phyloP scores from a whole-genome alignment of 1,140 invertebrate species.

The Pissodes strobi region DNA sequence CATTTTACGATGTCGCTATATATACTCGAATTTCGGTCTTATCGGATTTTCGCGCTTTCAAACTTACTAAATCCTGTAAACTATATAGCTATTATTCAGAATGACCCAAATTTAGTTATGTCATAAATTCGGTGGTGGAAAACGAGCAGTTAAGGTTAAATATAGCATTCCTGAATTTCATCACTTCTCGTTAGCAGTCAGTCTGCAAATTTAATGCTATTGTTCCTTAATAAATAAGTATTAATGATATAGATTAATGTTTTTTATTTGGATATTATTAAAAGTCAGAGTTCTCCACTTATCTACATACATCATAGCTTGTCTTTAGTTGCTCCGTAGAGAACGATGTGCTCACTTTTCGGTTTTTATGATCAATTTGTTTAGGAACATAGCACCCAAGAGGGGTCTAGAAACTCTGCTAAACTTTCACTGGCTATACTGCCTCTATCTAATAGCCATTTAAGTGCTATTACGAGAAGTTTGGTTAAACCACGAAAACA shows the following conservation, averaged over 20 bases:
- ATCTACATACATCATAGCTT: too few species aligned
- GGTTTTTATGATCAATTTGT: neutral
- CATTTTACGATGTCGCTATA: slow-evolving; percentile 26
- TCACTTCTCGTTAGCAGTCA: too few species aligned
- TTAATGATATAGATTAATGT: too few species aligned
- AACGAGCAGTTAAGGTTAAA: neutral
- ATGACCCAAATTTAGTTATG: slow-evolving; percentile 5
- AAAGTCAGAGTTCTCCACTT: too few species aligned
- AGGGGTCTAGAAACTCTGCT: neutral
- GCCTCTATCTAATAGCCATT: neutral
- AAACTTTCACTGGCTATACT: neutral
- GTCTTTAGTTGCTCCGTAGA: too few species aligned
- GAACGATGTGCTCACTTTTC: too few species aligned
- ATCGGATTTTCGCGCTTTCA: slow-evolving; percentile 24
- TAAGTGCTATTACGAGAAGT: neutral
- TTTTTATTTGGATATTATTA: too few species aligned
- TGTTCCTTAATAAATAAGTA: too few species aligned
- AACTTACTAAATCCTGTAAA: slow-evolving; percentile 24
- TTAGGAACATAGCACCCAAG: neutral
- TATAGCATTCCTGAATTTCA: too few species aligned
- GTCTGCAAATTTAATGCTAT: too few species aligned
- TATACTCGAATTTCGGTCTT: slow-evolving; percentile 17
- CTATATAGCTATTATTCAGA: slow-evolving; percentile 21
- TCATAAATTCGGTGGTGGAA: neutral
- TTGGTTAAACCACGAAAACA: too few species aligned